These are phyloP conservation scores for Epinotia demarniana DNA, from an alignment of 2,888 invertebrate species.

Conservation along the genomic window DNA sequence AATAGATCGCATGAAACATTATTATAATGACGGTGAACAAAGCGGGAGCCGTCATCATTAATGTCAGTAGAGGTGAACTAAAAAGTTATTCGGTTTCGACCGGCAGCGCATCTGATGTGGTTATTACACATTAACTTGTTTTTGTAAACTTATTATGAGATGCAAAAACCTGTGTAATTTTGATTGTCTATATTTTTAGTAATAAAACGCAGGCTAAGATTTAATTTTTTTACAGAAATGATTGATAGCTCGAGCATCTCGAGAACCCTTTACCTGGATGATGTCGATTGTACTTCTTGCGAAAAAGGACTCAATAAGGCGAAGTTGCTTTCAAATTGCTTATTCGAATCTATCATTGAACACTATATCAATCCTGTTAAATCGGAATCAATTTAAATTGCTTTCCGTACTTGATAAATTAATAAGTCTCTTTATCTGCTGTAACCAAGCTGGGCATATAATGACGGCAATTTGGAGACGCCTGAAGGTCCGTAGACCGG, in stretches of 20 bases:
- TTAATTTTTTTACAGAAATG: constrained; percentile 34
- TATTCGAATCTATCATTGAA: neutral
- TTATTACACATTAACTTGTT: constrained; percentile 46
- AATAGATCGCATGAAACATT: constrained; percentile 61
- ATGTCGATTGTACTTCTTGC: neutral
- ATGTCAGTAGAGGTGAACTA: constrained; percentile 47
- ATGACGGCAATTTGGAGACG: constrained; percentile 53
- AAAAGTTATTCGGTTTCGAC: constrained; percentile 47
- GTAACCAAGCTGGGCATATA: constrained; percentile 30
- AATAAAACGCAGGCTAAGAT: constrained; percentile 18
- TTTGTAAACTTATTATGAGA: constrained; percentile 47
- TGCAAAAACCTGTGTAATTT: constrained; percentile 48
- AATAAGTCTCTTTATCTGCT: constrained; percentile 1
- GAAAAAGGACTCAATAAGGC: neutral
- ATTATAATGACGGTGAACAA: constrained; percentile 60
- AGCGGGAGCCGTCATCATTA: constrained; percentile 56
- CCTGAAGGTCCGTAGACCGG: constrained; percentile 53
- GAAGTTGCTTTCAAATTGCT: neutral
- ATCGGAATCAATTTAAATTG: neutral
- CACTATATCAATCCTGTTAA: neutral
- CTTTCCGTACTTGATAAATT: constrained; percentile 1
- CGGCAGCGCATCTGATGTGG: constrained; percentile 40
- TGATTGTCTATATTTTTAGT: constrained; percentile 47
- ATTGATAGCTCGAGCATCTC: constrained; percentile 42
- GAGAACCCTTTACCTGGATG: constrained; percentile 15